Base-by-base conservation (phyloP, 1,140 invertebrate species). In the Heliconius eleuchia region DNA sequence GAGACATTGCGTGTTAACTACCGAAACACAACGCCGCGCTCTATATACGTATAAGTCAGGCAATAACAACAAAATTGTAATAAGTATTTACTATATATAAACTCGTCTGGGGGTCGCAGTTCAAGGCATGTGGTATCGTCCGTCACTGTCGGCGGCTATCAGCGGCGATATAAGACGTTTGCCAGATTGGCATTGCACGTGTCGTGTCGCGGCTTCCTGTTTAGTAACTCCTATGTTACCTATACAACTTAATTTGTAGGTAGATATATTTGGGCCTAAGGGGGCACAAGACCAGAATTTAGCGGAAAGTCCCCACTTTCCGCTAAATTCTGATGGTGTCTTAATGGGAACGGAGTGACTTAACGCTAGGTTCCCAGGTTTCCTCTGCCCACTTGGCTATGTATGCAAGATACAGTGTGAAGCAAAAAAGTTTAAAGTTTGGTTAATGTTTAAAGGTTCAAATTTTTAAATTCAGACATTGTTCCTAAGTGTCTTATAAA, bases 111-210 rank as follows among this genome's bases (percentile, higher is more conserved):
- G 60, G 60, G 60, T 66, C 39, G 76, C 75, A 77, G 50, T 76
- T 72, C 34, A 57, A 60, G 19, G 57, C 57, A 70, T 76, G 57
- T 70, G 74, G 39, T 7, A 57, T 66, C 74, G 74, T 76, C 60
- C 74, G 23, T 76, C 74, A 76, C 74, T 76, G 74, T 76, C 74
- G n/a, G 27, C 23, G 39, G 46, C 74, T 30, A 76, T 76, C 74
- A 71, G 39, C 34, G 23, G 1, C 70, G 74, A 76, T 76, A 30
- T 71, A 66, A 71, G 66, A 60, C 60, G 60, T 27, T 37, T 30
- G n/a, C 16, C 74, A 42, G n/a, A 46, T 27, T 34, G 27, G 23
- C 66, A 70, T 66, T 66, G 37, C 37, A 76, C 60, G 52, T 76
- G 74, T 66, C n/a, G 4, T 13, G 60, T 30, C 8, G 11, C 3